These are phyloP conservation scores for Buteo buteo DNA, from an alignment of 2,113 vertebrate genomes.

Conservation along the genomic window DNA sequence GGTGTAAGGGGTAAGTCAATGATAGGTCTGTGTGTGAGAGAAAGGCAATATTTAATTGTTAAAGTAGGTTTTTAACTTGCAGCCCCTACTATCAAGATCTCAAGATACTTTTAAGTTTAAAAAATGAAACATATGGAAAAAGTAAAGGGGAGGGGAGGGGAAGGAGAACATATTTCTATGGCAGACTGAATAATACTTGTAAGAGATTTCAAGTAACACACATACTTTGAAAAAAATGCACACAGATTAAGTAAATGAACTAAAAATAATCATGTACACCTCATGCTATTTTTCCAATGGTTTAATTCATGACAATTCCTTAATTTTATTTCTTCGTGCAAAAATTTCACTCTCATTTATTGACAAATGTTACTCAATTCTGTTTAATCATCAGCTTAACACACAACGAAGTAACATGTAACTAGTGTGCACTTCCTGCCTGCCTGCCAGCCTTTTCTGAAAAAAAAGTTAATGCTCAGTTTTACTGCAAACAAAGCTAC, in stretches of 20 bases:
- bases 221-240: not conserved
- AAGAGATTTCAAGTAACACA: not conserved
- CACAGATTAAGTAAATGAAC: not conserved
- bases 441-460: not conserved
- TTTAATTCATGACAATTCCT: not conserved
- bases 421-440: not conserved
- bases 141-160: not conserved
- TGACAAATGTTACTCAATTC: constrained; percentile 49
- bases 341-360: constrained; percentile 24
- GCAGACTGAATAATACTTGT: not conserved
- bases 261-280: not conserved
- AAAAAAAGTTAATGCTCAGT: constrained; percentile 17
- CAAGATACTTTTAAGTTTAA: not conserved
- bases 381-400: constrained; percentile 22
- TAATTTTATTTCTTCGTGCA: not conserved
- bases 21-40: not conserved
- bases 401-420: constrained; percentile 10
- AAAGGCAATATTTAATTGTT: not conserved
- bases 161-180: not conserved
- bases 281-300: not conserved
- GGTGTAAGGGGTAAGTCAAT: not conserved
- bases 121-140: not conserved
- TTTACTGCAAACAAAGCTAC: constrained; percentile 35
- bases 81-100: not conserved
- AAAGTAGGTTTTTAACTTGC: not conserved